Evolutionary conservation across 2,797 vertebrate species (phyloP).

Genomic region (Alauda arvensis): DNA sequence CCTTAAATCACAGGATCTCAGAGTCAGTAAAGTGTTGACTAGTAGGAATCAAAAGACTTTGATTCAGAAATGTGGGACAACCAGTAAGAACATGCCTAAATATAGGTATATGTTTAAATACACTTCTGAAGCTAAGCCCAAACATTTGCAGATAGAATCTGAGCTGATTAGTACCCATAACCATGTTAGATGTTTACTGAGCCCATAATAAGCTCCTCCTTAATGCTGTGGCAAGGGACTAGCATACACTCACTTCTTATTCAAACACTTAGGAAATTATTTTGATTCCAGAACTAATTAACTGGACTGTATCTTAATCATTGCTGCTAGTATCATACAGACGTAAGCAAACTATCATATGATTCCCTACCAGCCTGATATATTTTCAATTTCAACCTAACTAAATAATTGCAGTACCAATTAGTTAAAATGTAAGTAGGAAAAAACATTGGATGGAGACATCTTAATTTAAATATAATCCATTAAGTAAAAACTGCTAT

Average conservation of each 20-base stretch:
- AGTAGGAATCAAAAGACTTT: neutral
- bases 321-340: slow-evolving; percentile 25
- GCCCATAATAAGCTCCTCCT: neutral
- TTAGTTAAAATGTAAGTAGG: slow-evolving; percentile 60
- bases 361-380: slow-evolving; percentile 37
- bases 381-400: slow-evolving; percentile 56
- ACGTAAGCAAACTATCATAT: slow-evolving; percentile 19
- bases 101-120: neutral
- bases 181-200: neutral
- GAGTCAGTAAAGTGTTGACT: neutral
- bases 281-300: slow-evolving; percentile 48
- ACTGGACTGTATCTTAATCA: slow-evolving; percentile 31
- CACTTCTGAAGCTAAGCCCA: neutral
- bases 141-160: neutral
- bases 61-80: neutral
- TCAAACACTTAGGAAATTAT: slow-evolving; percentile 37
- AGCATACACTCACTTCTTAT: neutral
- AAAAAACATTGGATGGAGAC: slow-evolving; percentile 53
- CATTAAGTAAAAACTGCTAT: slow-evolving; percentile 67
- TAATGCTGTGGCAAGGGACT: neutral
- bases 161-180: neutral
- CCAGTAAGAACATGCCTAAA: neutral
- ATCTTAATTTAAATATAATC: slow-evolving; percentile 66
- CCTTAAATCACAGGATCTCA: neutral
- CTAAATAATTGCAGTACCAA: slow-evolving; percentile 57